Conservation (phyloP, 1,140 invertebrate species). For the Bacillus rossius region DNA sequence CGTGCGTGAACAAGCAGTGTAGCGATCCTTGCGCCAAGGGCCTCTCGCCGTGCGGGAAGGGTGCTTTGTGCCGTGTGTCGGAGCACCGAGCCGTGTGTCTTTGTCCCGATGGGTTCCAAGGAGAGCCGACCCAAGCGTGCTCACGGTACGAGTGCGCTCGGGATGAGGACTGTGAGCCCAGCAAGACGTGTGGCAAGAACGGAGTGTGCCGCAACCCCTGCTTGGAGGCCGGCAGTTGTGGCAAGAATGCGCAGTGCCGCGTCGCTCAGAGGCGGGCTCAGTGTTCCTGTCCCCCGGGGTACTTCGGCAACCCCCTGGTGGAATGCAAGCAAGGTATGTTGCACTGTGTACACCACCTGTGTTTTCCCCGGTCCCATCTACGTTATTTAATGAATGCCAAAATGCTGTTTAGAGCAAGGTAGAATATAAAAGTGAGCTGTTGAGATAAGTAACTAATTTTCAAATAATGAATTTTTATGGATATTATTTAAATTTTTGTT, state of each 20-base stretch:
- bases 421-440: too few species aligned
- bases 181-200: constrained; percentile 66
- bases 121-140: constrained; percentile 68
- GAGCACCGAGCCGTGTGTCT: constrained; percentile 76
- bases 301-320: constrained; percentile 71
- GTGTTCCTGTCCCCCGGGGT: constrained; percentile 80
- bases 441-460: too few species aligned
- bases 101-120: constrained; percentile 77
- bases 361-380: too few species aligned
- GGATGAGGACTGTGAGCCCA: constrained; percentile 70
- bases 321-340: constrained; percentile 61
- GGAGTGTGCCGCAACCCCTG: constrained; percentile 74
- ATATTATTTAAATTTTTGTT: too few species aligned
- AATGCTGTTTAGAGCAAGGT: too few species aligned
- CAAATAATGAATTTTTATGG: too few species aligned
- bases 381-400: too few species aligned
- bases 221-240: constrained; percentile 65
- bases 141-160: constrained; percentile 67
- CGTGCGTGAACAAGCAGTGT: constrained; percentile 71
- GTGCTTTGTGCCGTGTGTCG: constrained; percentile 66
- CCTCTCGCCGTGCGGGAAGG: constrained; percentile 58
- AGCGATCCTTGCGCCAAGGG: constrained; percentile 63
- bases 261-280: constrained; percentile 66
- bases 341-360: neutral
- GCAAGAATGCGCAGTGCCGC: constrained; percentile 80